Percentiles rank a stretch among this genome's conserved stretches.
Evolutionary conservation across 2,888 invertebrate genomes (phyloP).

Genomic region (Rhamnusium bicolor): DNA sequence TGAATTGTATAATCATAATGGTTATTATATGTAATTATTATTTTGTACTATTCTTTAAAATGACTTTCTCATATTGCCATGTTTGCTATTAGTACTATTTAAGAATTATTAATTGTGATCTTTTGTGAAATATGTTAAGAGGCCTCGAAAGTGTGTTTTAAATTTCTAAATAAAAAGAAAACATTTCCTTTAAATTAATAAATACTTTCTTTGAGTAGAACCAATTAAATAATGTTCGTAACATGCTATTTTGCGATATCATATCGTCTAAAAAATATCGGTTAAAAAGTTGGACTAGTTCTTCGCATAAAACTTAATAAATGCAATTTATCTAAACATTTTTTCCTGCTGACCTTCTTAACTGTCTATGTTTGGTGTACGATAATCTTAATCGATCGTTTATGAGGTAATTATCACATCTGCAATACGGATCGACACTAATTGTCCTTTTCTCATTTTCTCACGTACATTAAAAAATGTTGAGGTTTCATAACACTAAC

Average conservation of each 20-base stretch:
- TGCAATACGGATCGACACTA: slow-evolving; percentile 27
- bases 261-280: too few relatives aligned
- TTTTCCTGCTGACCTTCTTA: slow-evolving; percentile 4
- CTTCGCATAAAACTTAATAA: neutral
- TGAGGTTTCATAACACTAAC: slow-evolving; percentile 35
- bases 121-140: neutral
- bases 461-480: slow-evolving; percentile 30
- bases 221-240: neutral
- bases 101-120: neutral
- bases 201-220: neutral
- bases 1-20: neutral
- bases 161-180: neutral
- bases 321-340: neutral
- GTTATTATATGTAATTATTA: neutral
- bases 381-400: neutral
- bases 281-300: too few relatives aligned
- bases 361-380: neutral
- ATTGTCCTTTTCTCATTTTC: slow-evolving; percentile 39
- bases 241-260: too few relatives aligned
- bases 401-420: slow-evolving; percentile 30
- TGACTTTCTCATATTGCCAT: slow-evolving; percentile 17
- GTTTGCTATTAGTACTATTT: neutral
- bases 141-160: neutral
- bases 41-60: neutral
- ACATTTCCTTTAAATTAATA: neutral